Evolutionary conservation across 2,888 invertebrate species (phyloP).

Genomic region (Leptogaster cylindrica): DNA sequence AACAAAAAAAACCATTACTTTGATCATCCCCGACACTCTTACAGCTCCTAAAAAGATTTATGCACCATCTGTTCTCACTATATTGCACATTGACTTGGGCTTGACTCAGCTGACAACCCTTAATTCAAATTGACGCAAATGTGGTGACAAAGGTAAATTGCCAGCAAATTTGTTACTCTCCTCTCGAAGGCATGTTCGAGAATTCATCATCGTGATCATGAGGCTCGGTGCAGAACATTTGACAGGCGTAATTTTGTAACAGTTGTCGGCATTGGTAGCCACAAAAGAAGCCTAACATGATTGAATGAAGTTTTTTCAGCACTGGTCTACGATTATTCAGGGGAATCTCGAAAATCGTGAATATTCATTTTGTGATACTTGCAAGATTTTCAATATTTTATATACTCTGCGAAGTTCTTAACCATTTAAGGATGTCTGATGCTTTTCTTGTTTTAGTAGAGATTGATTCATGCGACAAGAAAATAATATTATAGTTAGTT

Average conservation of each 20-base stretch:
- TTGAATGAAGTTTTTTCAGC: too few relatives aligned
- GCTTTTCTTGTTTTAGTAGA: too few relatives aligned
- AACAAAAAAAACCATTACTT: constrained; percentile 1
- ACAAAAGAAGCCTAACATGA: too few relatives aligned
- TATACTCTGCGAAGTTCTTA: too few relatives aligned
- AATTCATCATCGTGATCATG: constrained; percentile 35
- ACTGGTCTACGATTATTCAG: too few relatives aligned
- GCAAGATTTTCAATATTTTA: too few relatives aligned
- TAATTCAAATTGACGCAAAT: constrained; percentile 28
- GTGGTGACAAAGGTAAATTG: constrained; percentile 34
- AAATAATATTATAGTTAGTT: too few relatives aligned
- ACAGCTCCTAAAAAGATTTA: constrained; percentile 23
- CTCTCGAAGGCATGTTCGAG: constrained; percentile 13
- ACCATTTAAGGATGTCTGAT: too few relatives aligned
- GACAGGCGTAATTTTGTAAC: constrained; percentile 25
- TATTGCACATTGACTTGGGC: constrained; percentile 24
- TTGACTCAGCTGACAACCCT: constrained; percentile 4
- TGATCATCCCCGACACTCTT: constrained; percentile 14
- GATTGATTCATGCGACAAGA: too few relatives aligned
- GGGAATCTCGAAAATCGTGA: too few relatives aligned
- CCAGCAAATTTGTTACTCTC: constrained; percentile 24
- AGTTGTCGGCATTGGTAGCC: background rate
- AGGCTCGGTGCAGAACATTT: constrained; percentile 27
- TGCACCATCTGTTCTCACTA: constrained; percentile 21
- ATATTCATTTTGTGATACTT: too few relatives aligned